Percentiles rank a stretch among this genome's conserved stretches.
Evolutionary conservation across 2,888 invertebrate species (phyloP).

Genomic region (Lasioglossum pauxillum): DNA sequence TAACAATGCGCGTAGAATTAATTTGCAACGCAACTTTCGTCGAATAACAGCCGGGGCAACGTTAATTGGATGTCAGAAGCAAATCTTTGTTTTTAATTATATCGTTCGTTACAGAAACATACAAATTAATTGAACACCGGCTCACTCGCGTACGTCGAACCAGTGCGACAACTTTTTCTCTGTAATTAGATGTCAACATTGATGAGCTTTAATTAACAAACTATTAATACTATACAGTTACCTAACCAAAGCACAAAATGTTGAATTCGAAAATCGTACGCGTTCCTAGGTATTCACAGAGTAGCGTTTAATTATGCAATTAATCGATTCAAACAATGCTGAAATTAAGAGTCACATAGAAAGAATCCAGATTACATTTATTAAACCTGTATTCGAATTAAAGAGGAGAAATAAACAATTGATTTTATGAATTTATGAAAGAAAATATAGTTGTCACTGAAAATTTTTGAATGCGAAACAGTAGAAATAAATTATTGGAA

Average conservation of each 20-base stretch:
- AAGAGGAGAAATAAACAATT: not conserved
- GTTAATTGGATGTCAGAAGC: not conserved
- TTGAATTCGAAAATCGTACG: not conserved
- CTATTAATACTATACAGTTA: not conserved
- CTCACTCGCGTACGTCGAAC: not conserved
- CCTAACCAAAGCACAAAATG: not conserved
- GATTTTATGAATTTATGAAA: no score
- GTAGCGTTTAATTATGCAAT: not conserved
- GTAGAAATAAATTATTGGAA: no score
- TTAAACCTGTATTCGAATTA: not conserved
- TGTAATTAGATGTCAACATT: not conserved
- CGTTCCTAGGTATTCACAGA: not conserved
- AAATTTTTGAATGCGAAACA: no score
- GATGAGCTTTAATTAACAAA: not conserved
- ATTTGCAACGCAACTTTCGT: not conserved
- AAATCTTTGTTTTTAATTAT: slow-evolving; percentile 4
- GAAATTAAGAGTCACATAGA: not conserved
- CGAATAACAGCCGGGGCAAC: not conserved
- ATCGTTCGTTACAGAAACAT: not conserved
- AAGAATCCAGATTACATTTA: not conserved
- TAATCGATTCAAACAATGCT: not conserved
- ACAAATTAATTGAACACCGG: not conserved
- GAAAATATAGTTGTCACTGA: no score
- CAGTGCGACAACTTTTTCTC: not conserved
- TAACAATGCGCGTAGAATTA: not conserved